Evolutionary conservation across 2,113 vertebrate genomes (phyloP).

Genomic region (Parus major): DNA sequence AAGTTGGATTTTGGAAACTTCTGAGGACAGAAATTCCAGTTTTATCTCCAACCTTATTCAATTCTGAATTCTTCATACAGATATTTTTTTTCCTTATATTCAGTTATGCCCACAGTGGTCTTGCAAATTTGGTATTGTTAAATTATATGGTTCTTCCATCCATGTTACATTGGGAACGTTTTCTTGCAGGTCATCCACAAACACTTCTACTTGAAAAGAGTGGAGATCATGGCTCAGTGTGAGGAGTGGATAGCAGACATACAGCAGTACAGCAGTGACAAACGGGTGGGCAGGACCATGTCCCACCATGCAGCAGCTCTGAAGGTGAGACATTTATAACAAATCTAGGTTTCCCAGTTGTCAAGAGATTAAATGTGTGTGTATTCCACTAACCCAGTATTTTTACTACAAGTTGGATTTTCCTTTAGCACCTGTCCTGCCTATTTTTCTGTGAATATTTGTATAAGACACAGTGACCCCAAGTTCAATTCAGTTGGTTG

Average conservation of each 20-base stretch:
- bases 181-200: constrained; percentile 92
- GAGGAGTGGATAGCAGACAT: constrained; percentile 99
- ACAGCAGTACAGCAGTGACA: constrained; percentile 99
- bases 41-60: neutral
- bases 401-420: neutral
- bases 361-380: neutral
- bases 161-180: neutral
- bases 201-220: constrained; percentile 97
- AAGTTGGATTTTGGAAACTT: neutral
- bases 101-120: neutral
- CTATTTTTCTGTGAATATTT: neutral
- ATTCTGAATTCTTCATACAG: neutral
- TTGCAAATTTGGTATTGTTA: neutral
- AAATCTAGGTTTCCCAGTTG: neutral
- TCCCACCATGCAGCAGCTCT: constrained; percentile 97
- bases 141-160: neutral
- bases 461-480: rapidly evolving
- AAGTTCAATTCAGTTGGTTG: neutral
- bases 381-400: neutral
- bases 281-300: constrained; percentile 97
- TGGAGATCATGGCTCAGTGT: constrained; percentile 96
- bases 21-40: neutral
- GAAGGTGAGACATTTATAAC: constrained; percentile 80
- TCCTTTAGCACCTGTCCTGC: neutral
- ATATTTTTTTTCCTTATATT: neutral